A percentile compares a stretch with the other conserved stretches of the same genome.
phyloP scores from a whole-genome alignment of 2,113 vertebrate species.

The Callipepla californica region DNA sequence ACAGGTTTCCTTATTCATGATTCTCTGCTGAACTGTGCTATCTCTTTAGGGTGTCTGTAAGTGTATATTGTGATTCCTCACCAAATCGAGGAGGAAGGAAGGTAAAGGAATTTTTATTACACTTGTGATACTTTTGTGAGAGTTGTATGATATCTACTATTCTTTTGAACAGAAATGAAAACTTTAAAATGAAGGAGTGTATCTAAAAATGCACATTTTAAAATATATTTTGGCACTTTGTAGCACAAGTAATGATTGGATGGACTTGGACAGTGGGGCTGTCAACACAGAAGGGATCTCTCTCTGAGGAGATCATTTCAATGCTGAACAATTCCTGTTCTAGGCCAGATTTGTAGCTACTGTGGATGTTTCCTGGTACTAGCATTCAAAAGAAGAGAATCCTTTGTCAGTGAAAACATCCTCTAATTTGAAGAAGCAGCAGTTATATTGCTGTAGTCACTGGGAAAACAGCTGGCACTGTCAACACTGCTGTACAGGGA shows the following conservation, averaged over 20 bases:
- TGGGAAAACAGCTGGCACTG: conserved; percentile 55
- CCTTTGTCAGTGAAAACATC: conserved; percentile 26
- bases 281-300: neutral
- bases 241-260: neutral
- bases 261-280: neutral
- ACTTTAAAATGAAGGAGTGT: neutral
- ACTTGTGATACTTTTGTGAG: neutral
- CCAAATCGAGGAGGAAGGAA: neutral
- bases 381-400: neutral
- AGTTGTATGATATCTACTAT: neutral
- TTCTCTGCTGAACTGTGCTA: neutral
- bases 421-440: conserved; percentile 42
- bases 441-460: conserved; percentile 33
- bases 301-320: conserved; percentile 6
- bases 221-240: neutral
- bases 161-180: neutral
- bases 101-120: neutral
- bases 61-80: neutral
- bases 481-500: neutral
- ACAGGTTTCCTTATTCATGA: neutral
- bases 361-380: neutral
- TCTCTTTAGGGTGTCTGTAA: neutral
- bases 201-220: neutral
- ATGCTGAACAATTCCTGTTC: neutral
- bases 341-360: neutral